A percentile compares a stretch with the other conserved stretches of the same genome.
phyloP scores from a whole-genome alignment of 2,797 vertebrate genomes.

The Leptoclinus maculatus region DNA sequence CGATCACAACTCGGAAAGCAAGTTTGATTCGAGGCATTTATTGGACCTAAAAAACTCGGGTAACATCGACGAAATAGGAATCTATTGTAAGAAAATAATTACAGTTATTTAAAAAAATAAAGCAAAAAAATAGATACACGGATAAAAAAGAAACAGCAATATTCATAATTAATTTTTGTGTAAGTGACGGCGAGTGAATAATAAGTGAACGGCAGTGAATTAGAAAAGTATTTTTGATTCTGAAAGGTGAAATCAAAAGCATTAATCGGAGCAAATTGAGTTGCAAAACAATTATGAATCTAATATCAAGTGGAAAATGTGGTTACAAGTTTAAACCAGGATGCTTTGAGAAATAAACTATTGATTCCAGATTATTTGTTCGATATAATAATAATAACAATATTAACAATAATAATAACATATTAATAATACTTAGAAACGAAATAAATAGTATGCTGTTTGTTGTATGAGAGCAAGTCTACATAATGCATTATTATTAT shows the following conservation, averaged over 20 bases:
- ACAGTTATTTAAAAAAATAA: not conserved
- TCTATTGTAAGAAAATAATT: not conserved
- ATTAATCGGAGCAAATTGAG: not conserved
- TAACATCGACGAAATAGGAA: not conserved
- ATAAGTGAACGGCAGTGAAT: not conserved
- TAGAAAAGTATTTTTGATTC: not conserved
- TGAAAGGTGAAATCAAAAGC: not conserved
- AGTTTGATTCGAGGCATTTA: not conserved
- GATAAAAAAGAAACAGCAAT: not conserved
- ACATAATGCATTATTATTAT: not conserved
- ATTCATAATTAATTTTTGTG: not conserved
- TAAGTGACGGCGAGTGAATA: not conserved
- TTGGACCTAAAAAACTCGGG: not conserved
- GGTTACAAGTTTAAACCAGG: constrained; percentile 6
- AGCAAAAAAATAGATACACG: not conserved
- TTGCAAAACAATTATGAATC: not conserved
- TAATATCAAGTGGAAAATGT: not conserved
- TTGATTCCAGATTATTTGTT: constrained; percentile 25
- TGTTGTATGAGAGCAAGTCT: not conserved
- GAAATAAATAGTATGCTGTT: not conserved
- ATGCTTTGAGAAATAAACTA: constrained; percentile 3
- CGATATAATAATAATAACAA: constrained; percentile 4
- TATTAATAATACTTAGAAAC: not conserved
- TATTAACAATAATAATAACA: not conserved
- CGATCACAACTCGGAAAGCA: not conserved